Base-by-base conservation (phyloP, 2,113 vertebrate species). In the Corythornis cristatus region DNA sequence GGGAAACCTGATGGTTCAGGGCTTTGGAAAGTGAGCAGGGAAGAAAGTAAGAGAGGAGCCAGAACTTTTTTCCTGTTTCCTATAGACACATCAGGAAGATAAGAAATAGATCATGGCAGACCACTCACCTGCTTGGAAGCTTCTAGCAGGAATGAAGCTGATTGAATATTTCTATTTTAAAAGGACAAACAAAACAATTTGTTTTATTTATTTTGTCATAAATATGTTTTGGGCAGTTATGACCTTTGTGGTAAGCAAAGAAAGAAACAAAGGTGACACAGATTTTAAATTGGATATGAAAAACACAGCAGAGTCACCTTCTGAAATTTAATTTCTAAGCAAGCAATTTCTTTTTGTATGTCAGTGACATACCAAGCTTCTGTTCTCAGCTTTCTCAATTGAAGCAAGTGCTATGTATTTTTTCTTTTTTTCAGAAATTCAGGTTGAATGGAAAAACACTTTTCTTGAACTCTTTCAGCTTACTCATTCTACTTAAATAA, bases 21-120 rank as follows among this genome's bases (percentile, higher is more conserved):
- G 23, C 71, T 82, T 89, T 1, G 1, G 54, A 37, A 91, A 87
- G 28, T 0, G 0, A n/a, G 61, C 51, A 72, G 13, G 21, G 15
- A 79, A 62, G 33, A 89, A 93, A 85, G 35, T 8, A 70, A 83
- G 26, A 12, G 10, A 66, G 13, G 21, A 60, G 15, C 4, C 48
- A 86, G 65, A 74, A 35, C 5, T 48, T 19, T 54, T 70, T 45
- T 48, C 17, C 6, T 53, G 43, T 73, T 79, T 73, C 37, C n/a
- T 93, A 53, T 70, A 54, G 37, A 29, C 58, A 46, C 22, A 66
- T 19, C 4, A 3, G 40, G 35, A 88, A 83, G 75, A 22, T 21
- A 83, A 89, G 58, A 76, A 91, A 80, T 11, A 89, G 35, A 42
- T 75, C 26, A 42, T 40, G 64, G 33, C 28, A 78, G 35, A 58